Evolutionary conservation across 2,113 vertebrate species (phyloP).

Genomic region (Gorilla gorilla): DNA sequence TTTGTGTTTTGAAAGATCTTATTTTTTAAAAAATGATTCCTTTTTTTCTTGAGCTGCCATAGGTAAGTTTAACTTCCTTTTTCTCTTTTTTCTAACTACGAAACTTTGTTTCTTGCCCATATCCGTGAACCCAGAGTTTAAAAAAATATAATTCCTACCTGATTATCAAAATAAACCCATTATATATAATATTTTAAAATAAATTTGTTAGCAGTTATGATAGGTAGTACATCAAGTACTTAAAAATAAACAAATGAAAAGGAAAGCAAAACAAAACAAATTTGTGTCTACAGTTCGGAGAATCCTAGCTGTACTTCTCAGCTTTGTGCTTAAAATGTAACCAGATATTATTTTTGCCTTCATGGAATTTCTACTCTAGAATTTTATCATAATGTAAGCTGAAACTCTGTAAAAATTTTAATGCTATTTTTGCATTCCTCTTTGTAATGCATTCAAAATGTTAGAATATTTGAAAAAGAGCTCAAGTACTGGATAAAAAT

Average conservation of each 20-base stretch:
- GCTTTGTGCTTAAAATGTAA: slow-evolving; percentile 22
- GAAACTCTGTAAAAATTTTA: slow-evolving; percentile 14
- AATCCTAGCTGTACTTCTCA: background rate
- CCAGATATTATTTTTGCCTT: background rate
- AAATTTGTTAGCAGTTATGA: background rate
- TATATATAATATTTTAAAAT: background rate
- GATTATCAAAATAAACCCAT: background rate
- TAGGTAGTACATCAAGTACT: background rate
- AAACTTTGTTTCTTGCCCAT: background rate
- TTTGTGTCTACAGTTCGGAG: background rate
- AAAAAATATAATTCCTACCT: background rate
- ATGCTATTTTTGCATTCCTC: slow-evolving; percentile 23
- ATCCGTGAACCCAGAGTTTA: background rate
- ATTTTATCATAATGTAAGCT: slow-evolving; percentile 16
- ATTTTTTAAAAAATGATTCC: background rate
- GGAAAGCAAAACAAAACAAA: background rate
- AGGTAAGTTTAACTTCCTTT: background rate
- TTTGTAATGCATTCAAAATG: background rate
- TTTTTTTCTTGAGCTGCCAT: background rate
- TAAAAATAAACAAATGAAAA: background rate
- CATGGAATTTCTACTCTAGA: background rate
- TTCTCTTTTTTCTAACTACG: background rate
- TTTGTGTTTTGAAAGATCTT: background rate
- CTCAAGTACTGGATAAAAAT: slow-evolving; percentile 7
- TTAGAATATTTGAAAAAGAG: background rate